These are phyloP conservation scores for Onychorhynchus coronatus DNA, from an alignment of 2,113 vertebrate genomes.

Conservation along the genomic window DNA sequence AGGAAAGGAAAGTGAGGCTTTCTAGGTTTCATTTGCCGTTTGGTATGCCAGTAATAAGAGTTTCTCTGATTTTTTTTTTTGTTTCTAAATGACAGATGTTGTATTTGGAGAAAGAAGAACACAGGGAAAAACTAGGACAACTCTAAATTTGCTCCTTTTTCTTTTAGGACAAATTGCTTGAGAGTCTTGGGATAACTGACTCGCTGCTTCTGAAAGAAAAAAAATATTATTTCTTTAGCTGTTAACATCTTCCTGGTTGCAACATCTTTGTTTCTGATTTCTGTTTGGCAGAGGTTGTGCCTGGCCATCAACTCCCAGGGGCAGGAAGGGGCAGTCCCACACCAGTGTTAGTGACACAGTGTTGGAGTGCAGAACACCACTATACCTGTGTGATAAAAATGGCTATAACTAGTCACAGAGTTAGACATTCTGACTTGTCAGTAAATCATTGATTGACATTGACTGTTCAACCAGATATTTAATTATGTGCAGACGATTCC, in stretches of 20 bases:
- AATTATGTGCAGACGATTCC: not conserved
- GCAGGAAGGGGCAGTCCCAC: not conserved
- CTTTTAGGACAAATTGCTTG: not conserved
- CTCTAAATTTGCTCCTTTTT: not conserved
- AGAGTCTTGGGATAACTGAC: not conserved
- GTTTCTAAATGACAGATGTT: not conserved
- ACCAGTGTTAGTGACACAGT: rapidly evolving
- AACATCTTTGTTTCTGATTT: not conserved
- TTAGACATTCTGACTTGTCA: not conserved
- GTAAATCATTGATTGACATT: not conserved
- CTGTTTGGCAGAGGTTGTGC: not conserved
- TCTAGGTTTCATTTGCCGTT: not conserved
- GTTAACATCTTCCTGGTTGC: not conserved
- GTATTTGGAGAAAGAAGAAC: not conserved
- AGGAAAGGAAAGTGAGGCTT: not conserved
- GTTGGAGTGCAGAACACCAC: not conserved
- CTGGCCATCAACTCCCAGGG: not conserved
- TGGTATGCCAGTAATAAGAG: not conserved
- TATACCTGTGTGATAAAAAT: not conserved
- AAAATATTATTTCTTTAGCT: not conserved
- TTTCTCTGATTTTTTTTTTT: not conserved
- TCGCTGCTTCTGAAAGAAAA: not conserved
- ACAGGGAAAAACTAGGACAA: not conserved
- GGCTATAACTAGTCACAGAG: not conserved
- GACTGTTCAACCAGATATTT: not conserved